Percentiles rank a stretch among this genome's conserved stretches.
Conservation (phyloP, 2,888 invertebrate species). For the Agrochola lota region DNA sequence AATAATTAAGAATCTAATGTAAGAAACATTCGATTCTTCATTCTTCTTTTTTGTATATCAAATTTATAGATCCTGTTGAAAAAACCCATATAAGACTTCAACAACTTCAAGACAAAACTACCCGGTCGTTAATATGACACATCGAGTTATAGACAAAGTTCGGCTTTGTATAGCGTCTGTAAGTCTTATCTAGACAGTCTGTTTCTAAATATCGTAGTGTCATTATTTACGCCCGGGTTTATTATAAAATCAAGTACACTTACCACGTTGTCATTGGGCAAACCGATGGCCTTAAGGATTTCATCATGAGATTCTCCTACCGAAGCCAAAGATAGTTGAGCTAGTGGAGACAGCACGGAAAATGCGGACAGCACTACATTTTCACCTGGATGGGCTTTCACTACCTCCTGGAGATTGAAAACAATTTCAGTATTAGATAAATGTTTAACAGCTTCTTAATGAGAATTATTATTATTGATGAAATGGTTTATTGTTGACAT, state of each 20-base stretch:
- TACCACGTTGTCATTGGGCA: conserved; percentile 78
- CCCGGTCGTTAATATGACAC: not conserved
- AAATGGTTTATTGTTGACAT: not conserved
- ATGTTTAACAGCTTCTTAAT: not conserved
- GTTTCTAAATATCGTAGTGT: not conserved
- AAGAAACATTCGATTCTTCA: no score
- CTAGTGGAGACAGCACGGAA: conserved; percentile 84
- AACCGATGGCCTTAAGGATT: conserved; percentile 76
- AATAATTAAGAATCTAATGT: no score
- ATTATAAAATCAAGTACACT: conserved; percentile 41
- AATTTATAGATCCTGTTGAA: not conserved
- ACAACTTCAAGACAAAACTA: no score
- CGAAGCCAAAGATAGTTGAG: conserved; percentile 80
- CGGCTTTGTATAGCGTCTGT: not conserved
- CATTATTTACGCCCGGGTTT: not conserved
- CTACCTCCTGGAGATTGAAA: conserved; percentile 75
- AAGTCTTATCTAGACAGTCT: not conserved
- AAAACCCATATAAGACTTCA: not conserved
- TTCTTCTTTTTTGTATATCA: no score
- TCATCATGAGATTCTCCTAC: conserved; percentile 82
- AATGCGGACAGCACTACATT: conserved; percentile 86
- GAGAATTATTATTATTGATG: not conserved
- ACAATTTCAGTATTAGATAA: not conserved
- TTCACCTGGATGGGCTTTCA: conserved; percentile 71
- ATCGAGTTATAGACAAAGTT: not conserved